A percentile compares a stretch with the other conserved stretches of the same genome.
Conservation (phyloP, 2,797 vertebrate genomes). For the Alosa sapidissima region DNA sequence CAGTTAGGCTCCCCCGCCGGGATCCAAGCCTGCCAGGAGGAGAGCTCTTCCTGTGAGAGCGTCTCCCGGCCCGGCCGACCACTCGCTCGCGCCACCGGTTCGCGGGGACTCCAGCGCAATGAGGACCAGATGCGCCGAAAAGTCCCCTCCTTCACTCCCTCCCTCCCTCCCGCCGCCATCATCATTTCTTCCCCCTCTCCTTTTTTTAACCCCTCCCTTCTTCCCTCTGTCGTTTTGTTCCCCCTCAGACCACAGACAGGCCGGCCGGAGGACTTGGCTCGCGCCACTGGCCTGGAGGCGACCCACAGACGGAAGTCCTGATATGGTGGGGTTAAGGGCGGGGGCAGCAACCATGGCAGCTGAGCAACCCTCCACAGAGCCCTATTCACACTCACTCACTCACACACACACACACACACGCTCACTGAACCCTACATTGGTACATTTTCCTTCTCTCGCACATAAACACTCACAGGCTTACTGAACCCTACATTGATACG, state of each 20-base stretch:
- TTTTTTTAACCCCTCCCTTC: not conserved
- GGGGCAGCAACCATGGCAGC: conserved; percentile 37
- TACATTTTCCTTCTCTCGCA: not conserved
- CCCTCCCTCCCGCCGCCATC: conserved; percentile 43
- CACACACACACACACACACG: not conserved
- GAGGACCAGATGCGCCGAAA: conserved; percentile 75
- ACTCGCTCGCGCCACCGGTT: conserved; percentile 39
- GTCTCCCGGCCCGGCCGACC: conserved; percentile 13
- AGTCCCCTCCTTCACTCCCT: conserved; percentile 47
- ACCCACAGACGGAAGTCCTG: conserved; percentile 58
- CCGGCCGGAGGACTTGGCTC: conserved; percentile 60
- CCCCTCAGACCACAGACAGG: conserved; percentile 45
- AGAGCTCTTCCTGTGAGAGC: conserved; percentile 74
- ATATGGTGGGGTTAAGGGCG: conserved; percentile 54
- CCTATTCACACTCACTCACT: conserved; percentile 2
- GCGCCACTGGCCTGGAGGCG: conserved; percentile 66
- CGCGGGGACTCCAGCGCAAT: conserved; percentile 74
- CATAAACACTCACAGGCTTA: conserved; percentile 11
- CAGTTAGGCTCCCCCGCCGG: conserved; percentile 82
- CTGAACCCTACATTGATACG: not conserved
- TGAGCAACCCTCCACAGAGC: conserved; percentile 40
- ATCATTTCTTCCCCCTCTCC: conserved; percentile 17
- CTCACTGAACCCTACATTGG: not conserved
- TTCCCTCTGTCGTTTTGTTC: not conserved
- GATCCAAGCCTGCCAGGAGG: conserved; percentile 75